Percentiles rank a stretch among this genome's conserved stretches.
phyloP scores from a whole-genome alignment of 2,888 invertebrate genomes.

The Suillia variegata region DNA sequence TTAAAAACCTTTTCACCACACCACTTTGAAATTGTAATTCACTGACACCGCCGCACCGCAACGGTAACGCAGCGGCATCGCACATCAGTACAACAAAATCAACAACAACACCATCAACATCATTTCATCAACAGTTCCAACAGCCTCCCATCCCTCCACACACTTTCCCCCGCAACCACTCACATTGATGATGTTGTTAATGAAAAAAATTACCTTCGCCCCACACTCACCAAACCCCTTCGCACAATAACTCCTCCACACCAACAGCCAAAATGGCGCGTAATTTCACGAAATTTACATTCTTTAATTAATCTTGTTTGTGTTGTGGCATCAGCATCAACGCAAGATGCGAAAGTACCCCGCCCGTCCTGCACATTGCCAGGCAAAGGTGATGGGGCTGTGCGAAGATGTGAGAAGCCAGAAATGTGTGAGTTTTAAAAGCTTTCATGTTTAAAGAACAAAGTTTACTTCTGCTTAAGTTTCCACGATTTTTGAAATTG shows the following conservation, averaged over 20 bases:
- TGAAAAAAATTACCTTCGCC: no score
- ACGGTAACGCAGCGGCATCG: constrained; percentile 13
- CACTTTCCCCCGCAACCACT: neutral
- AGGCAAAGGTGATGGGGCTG: no score
- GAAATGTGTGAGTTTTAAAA: no score
- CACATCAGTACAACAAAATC: neutral
- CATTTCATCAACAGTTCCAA: neutral
- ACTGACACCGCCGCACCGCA: constrained; percentile 5
- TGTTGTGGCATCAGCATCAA: constrained; percentile 36
- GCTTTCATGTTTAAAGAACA: no score
- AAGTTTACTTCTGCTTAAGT: no score
- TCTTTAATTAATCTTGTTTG: constrained; percentile 58
- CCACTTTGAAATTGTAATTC: neutral
- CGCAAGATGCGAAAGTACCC: no score
- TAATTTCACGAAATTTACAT: constrained; percentile 56
- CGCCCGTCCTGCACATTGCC: no score
- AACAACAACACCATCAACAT: neutral
- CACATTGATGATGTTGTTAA: constrained; percentile 48
- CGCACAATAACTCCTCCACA: no score
- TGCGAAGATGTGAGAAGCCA: no score
- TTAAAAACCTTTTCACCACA: neutral
- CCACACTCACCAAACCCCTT: no score
- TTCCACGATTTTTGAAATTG: no score
- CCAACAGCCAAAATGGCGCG: constrained; percentile 42
- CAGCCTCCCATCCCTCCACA: neutral